phyloP scores from a whole-genome alignment of 2,888 invertebrate genomes.

The Apamea sordens region DNA sequence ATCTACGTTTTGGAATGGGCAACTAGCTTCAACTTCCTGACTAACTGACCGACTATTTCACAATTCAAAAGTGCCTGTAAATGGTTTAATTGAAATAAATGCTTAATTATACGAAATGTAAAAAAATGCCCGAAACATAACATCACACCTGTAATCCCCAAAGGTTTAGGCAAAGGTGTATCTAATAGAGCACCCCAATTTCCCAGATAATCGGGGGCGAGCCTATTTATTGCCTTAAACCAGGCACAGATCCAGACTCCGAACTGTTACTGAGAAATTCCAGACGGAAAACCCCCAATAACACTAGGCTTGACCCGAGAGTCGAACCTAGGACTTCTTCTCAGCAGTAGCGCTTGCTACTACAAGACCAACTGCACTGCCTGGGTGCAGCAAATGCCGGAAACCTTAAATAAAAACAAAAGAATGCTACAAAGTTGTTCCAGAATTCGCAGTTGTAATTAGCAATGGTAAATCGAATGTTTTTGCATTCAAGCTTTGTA shows the following conservation, averaged over 20 bases:
- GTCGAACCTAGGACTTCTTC: not conserved
- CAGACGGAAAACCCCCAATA: not conserved
- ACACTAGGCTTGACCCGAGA: not conserved
- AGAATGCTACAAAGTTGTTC: not conserved
- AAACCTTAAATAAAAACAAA: not conserved
- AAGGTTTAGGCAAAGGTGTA: not conserved
- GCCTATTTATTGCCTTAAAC: not conserved
- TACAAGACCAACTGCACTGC: not conserved
- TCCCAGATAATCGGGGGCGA: not conserved
- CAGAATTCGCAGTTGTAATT: not conserved
- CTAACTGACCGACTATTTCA: no score
- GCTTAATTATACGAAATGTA: not conserved
- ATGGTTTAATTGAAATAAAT: no score
- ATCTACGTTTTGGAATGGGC: no score
- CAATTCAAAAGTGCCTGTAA: no score
- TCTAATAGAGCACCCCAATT: not conserved
- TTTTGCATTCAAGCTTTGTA: not conserved
- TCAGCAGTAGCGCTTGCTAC: not conserved
- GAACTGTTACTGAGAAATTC: not conserved
- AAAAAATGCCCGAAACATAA: not conserved
- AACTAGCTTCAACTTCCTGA: no score
- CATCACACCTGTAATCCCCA: not conserved
- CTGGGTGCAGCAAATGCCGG: not conserved
- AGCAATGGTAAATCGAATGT: constrained; percentile 7
- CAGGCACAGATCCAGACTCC: not conserved